These are phyloP conservation scores for Ormyrus nitidulus DNA, from an alignment of 2,888 invertebrate species.

Conservation along the genomic window DNA sequence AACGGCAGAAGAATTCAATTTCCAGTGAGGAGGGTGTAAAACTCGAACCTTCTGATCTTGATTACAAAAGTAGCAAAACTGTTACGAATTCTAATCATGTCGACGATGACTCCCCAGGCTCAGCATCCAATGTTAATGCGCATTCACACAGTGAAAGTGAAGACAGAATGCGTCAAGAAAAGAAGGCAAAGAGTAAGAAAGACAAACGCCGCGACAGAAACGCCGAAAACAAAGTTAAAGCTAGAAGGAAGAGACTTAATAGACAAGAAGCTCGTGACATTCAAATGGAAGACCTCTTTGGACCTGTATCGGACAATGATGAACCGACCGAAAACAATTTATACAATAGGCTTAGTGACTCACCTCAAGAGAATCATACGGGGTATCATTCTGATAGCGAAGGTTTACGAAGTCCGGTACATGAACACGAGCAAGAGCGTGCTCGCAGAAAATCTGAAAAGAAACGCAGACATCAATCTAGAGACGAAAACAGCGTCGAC, in stretches of 20 bases:
- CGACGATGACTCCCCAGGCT: slow-evolving; percentile 37
- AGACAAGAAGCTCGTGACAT: slow-evolving; percentile 80
- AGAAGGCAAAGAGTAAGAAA: slow-evolving; percentile 74
- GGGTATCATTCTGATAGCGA: slow-evolving; percentile 78
- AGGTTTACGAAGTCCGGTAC: slow-evolving; percentile 72
- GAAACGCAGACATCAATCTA: slow-evolving; percentile 73
- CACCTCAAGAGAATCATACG: slow-evolving; percentile 68
- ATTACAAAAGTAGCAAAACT: slow-evolving; percentile 55
- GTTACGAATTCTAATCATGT: slow-evolving; percentile 47
- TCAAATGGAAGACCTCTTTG: slow-evolving; percentile 91
- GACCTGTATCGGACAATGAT: slow-evolving; percentile 87
- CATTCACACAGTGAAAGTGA: slow-evolving; percentile 66
- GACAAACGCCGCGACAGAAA: slow-evolving; percentile 72
- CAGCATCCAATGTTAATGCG: slow-evolving; percentile 50
- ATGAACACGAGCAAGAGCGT: slow-evolving; percentile 71
- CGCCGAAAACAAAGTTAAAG: slow-evolving; percentile 73
- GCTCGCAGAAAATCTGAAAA: slow-evolving; percentile 70
- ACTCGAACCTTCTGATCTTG: slow-evolving; percentile 62
- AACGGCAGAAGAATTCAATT: slow-evolving; percentile 83
- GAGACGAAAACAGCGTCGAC: slow-evolving; percentile 88
- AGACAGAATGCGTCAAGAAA: slow-evolving; percentile 73
- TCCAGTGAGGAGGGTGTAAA: slow-evolving; percentile 71
- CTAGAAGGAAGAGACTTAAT: slow-evolving; percentile 70
- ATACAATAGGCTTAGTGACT: slow-evolving; percentile 65
- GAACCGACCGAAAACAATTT: slow-evolving; percentile 69